These are phyloP conservation scores for Hybos culiciformis DNA, from an alignment of 2,888 invertebrate genomes.

Conservation along the genomic window DNA sequence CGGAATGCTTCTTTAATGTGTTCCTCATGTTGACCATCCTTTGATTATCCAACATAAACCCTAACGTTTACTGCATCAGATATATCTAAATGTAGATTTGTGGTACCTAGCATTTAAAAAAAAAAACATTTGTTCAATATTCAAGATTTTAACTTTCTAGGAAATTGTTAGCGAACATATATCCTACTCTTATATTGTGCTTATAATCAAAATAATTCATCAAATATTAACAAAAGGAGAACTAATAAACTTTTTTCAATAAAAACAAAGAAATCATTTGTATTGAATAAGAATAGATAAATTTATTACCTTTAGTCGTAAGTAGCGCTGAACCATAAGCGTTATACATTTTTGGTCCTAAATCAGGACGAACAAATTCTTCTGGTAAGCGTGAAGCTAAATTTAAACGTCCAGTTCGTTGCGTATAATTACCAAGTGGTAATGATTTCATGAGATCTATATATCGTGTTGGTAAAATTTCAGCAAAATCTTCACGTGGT, in stretches of 20 bases:
- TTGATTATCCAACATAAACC: constrained; percentile 87
- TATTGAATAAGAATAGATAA: no score
- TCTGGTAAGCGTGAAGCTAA: constrained; percentile 82
- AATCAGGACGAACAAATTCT: constrained; percentile 85
- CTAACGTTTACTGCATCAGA: constrained; percentile 96
- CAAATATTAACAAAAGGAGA: no score
- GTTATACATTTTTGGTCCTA: constrained; percentile 98
- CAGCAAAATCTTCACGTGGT: constrained; percentile 86
- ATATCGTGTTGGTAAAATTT: constrained; percentile 70
- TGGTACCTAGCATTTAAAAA: no score
- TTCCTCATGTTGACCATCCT: constrained; percentile 59
- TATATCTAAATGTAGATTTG: constrained; percentile 91
- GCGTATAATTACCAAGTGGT: constrained; percentile 83
- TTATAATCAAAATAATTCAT: no score
- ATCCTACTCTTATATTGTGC: no score
- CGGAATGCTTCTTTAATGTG: constrained; percentile 69
- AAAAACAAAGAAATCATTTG: no score
- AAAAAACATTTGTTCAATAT: no score
- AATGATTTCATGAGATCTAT: constrained; percentile 78
- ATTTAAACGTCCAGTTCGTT: constrained; percentile 73
- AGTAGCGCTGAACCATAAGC: constrained; percentile 83
- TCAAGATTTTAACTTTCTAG: no score
- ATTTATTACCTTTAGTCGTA: constrained; percentile 72
- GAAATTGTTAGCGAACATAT: no score
- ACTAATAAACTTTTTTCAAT: no score